These are phyloP conservation scores for Drosophila fungiperda DNA, from an alignment of 2,888 invertebrate species.

Conservation along the genomic window DNA sequence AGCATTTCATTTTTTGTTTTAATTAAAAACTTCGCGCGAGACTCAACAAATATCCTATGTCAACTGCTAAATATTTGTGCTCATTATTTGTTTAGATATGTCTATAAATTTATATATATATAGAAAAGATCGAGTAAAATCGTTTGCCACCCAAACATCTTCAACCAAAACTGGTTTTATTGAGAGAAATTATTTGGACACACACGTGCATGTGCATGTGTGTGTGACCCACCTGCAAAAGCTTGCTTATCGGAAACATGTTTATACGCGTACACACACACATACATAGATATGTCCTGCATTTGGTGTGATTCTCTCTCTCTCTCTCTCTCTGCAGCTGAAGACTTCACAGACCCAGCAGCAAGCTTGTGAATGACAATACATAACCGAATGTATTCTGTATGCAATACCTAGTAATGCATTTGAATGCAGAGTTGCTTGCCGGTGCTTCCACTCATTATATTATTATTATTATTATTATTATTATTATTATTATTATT, in stretches of 20 bases:
- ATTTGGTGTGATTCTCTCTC: conserved; percentile 15
- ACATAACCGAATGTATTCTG: background rate
- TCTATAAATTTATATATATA: background rate
- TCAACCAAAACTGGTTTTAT: conserved; percentile 67
- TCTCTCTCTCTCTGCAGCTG: conserved; percentile 21
- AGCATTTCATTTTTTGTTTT: background rate
- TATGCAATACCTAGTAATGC: background rate
- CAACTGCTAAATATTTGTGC: background rate
- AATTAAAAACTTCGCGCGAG: conserved; percentile 11
- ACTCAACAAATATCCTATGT: background rate
- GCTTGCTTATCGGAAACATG: conserved; percentile 33
- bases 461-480: background rate
- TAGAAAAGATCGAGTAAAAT: background rate
- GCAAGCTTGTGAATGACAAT: background rate
- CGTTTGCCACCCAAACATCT: background rate
- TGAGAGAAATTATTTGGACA: conserved; percentile 65
- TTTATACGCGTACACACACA: conserved; percentile 15
- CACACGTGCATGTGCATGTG: background rate
- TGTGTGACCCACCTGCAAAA: conserved; percentile 16
- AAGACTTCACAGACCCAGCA: background rate
- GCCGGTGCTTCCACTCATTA: too few species aligned
- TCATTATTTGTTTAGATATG: background rate
- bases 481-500: too few species aligned
- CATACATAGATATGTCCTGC: background rate
- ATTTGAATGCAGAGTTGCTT: too few species aligned